Percentiles rank a stretch among this genome's conserved stretches.
Conservation (phyloP, 2,797 vertebrate species). For the Enteromius anoplus region DNA sequence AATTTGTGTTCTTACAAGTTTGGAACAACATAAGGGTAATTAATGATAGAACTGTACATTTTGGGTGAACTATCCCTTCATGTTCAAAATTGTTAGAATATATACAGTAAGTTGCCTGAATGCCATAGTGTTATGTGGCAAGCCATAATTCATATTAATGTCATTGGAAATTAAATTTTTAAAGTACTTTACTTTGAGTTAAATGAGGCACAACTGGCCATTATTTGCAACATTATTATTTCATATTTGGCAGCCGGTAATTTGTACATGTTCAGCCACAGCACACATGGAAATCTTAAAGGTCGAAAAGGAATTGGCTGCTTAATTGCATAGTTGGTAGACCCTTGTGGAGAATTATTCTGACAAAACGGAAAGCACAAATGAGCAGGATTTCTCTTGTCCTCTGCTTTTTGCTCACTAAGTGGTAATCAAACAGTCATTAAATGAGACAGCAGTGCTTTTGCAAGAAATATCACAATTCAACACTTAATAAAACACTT, state of each 20-base stretch:
- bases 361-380: not conserved
- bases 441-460: not conserved
- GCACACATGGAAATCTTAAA: not conserved
- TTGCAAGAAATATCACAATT: slow-evolving; percentile 4
- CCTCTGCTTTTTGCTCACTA: not conserved
- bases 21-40: too few relatives aligned
- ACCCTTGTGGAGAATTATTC: not conserved
- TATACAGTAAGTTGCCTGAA: not conserved
- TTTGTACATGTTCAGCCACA: not conserved
- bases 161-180: not conserved
- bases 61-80: not conserved
- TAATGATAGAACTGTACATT: too few relatives aligned
- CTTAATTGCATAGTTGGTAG: not conserved
- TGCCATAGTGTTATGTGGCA: not conserved
- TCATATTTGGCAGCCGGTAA: not conserved
- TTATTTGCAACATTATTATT: not conserved
- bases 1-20: too few relatives aligned
- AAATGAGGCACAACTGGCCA: not conserved
- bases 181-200: not conserved
- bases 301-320: not conserved
- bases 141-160: not conserved
- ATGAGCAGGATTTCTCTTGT: not conserved
- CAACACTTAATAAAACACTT: not conserved
- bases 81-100: not conserved
- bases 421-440: not conserved